Evolutionary conservation across 2,888 invertebrate genomes (phyloP), one percentile per base, ranked within the genome.

Genomic region (Acronicta aceris): DNA sequence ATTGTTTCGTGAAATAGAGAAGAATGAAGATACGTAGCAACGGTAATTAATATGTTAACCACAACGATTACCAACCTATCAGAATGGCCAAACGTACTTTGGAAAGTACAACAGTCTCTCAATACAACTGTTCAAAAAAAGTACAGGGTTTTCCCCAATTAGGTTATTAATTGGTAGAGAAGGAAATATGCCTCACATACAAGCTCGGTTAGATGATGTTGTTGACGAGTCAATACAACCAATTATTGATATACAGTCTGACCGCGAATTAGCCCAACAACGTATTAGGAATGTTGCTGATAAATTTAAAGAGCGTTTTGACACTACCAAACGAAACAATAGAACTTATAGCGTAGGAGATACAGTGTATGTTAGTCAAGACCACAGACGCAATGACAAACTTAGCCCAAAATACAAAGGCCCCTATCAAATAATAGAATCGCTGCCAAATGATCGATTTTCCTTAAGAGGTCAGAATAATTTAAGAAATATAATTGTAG

Each of bases 371-470:
- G 65, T 79, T 12, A 64, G 36, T 46, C 76, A 79, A 42, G 64
- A 76, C 12, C 76, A 79, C 42, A 70, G 76, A n/a, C 72, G 76
- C 8, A 45, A 64, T 16, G 59, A 67, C 33, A 78, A 78, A 53
- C 40, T 76, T n/a, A 58, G 43, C 3, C 53, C 67, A 4, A 72
- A 55, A 46, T 78, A 60, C 59, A 75, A 66, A 43, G 74, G 76
- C 0, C 64, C 69, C 0, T 78, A 72, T 48, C 67, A 65, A 47
- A 63, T 70, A 8, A 12, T 30, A 27, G 21, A 21, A 21, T 21
- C 21, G 21, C 27, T 27, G 5, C 27, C 2, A 16, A 53, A 63
- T 47, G 65, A 62, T 13, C 15, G 58, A n/a, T 58, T 25, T 13
- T 0, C 33, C 0, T 12, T 58, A 5, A 9, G 36, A n/a, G 62